Evolutionary conservation across 2,797 vertebrate genomes (phyloP).

Genomic region (Alectoris magna): DNA sequence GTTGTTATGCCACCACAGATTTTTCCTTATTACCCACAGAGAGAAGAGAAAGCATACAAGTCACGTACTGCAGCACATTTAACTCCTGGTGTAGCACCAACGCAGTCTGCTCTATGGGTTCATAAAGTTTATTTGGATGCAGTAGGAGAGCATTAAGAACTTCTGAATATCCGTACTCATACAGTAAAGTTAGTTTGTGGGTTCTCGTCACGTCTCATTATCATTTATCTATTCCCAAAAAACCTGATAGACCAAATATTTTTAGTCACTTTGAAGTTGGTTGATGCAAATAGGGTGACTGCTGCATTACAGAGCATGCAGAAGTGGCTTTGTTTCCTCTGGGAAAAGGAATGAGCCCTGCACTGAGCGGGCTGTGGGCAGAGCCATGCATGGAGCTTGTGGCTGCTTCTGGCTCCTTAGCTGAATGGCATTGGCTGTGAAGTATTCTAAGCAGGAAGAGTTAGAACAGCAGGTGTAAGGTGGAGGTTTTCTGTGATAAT

Average conservation of each 20-base stretch:
- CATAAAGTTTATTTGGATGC: neutral
- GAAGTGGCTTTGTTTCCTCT: neutral
- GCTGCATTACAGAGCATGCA: neutral
- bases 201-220: conserved; percentile 41
- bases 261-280: conserved; percentile 46
- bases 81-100: neutral
- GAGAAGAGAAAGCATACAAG: neutral
- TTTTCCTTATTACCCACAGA: neutral
- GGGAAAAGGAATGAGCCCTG: neutral
- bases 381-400: neutral
- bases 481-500: neutral
- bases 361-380: neutral
- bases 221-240: conserved; percentile 55
- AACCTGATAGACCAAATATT: conserved; percentile 22
- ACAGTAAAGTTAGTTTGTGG: neutral
- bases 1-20: neutral
- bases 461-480: fast-evolving
- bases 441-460: neutral
- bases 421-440: neutral
- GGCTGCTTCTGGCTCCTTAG: neutral
- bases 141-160: neutral
- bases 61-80: neutral
- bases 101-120: neutral
- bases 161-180: neutral
- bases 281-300: neutral